Percentiles rank a stretch among this genome's conserved stretches.
phyloP scores from a whole-genome alignment of 2,797 vertebrate species.

The Amphiprion clarkii region DNA sequence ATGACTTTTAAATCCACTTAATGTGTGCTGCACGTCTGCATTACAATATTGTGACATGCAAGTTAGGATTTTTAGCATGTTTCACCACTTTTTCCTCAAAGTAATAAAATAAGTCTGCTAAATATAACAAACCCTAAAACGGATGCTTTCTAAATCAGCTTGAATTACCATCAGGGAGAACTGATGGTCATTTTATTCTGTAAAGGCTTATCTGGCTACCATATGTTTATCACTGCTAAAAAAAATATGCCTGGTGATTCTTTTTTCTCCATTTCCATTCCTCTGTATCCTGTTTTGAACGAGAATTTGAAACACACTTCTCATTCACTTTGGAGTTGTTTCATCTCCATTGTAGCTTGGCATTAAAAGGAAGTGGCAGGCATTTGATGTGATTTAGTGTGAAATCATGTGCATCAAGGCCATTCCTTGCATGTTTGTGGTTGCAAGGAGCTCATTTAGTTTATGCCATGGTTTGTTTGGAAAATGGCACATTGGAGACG shows the following conservation, averaged over 20 bases:
- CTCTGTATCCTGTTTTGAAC: slow-evolving; percentile 24
- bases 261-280: neutral
- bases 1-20: neutral
- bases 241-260: neutral
- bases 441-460: slow-evolving; percentile 20
- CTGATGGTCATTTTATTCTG: neutral
- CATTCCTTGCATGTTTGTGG: slow-evolving; percentile 5
- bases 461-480: slow-evolving; percentile 21
- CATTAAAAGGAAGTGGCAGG: slow-evolving; percentile 15
- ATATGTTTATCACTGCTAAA: slow-evolving; percentile 28
- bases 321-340: slow-evolving; percentile 19
- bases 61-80: too few species aligned
- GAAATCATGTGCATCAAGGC: slow-evolving; percentile 19
- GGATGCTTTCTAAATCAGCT: too few species aligned
- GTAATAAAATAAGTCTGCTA: too few species aligned
- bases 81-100: too few species aligned
- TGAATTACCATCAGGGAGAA: neutral
- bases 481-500: neutral
- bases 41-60: too few species aligned
- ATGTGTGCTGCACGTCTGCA: too few species aligned
- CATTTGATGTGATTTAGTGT: slow-evolving; percentile 35
- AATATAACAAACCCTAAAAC: too few species aligned
- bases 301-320: slow-evolving; percentile 4
- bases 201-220: slow-evolving; percentile 40
- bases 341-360: slow-evolving; percentile 15